Base-by-base conservation (phyloP, 1,140 invertebrate species). In the Pachypeltis micranthus region DNA sequence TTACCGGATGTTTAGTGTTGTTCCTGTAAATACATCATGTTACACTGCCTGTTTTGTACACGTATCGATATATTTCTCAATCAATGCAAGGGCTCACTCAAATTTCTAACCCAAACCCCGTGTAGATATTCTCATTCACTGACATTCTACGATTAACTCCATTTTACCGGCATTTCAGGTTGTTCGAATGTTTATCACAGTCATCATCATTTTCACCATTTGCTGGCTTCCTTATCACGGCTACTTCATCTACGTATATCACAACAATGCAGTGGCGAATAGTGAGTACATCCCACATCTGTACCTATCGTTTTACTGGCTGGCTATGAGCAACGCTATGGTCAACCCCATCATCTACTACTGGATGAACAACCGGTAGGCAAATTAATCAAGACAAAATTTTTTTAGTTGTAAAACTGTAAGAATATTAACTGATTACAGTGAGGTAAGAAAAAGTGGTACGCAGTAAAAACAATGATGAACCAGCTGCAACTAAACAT, bases 321-420 rank as follows among this genome's bases (percentile, higher is more conserved):
- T 94, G 19, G 91, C 91, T 1, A 94, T 94, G 91, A 86, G 87
- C 1, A 93, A 92, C 69, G 87, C 90, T 1, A 91, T 92, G 86
- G 88, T 92, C 60, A 93, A 94, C 75, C 90, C 91, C 0, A 82
- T 93, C 51, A 90, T 94, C 29, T 93, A 93, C 73, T 93, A 91
- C 72, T 92, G 88, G 85, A 93, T 93, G 88, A 94, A 93, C 72
- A 84, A 79, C 56, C 83, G 83, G 85, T 86, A 70, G n/a, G 28
- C 24, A 24, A 54, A 47, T 47, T 2, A 19, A 39, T 10, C 7
- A 39, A 39, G n/a, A 39, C n/a, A 39, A 39, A 39, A 39, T 47
- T 47, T 39, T 10, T 39, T 39, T 39, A 39, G 7, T 39, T n/a
- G 25, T 59, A 14, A 54, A 54, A 1, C 26, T 54, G 3, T 54